A percentile compares a stretch with the other conserved stretches of the same genome.
Conservation (phyloP, 2,888 invertebrate genomes). For the Lithophane socia region DNA sequence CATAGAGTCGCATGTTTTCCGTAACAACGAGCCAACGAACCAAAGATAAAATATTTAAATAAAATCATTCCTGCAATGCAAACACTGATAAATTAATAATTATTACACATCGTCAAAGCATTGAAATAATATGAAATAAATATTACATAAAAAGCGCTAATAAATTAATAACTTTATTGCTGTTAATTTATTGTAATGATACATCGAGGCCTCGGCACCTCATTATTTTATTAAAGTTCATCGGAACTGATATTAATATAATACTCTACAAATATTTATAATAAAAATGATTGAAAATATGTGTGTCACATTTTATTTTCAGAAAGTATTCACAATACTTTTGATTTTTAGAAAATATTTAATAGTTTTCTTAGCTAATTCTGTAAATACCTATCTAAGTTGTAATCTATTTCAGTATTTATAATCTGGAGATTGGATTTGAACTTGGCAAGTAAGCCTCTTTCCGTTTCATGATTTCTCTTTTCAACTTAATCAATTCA, state of each 20-base stretch:
- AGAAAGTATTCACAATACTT: background rate
- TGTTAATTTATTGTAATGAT: conserved; percentile 55
- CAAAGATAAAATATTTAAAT: background rate
- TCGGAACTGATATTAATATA: conserved; percentile 33
- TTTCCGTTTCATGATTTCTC: background rate
- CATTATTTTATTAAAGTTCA: conserved; percentile 51
- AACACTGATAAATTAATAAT: conserved; percentile 45
- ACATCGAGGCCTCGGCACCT: conserved; percentile 41
- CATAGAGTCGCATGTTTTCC: too few relatives aligned
- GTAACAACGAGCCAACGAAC: background rate
- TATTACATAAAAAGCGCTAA: conserved; percentile 44
- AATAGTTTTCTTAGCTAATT: too few relatives aligned
- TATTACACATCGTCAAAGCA: conserved; percentile 40
- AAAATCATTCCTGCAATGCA: conserved; percentile 18
- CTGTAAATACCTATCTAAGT: background rate
- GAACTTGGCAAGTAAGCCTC: background rate
- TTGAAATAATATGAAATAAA: conserved; percentile 47
- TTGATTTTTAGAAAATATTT: background rate
- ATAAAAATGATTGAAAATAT: background rate
- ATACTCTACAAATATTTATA: conserved; percentile 4
- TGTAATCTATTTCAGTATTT: background rate
- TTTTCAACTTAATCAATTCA: background rate
- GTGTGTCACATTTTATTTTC: background rate
- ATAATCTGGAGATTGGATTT: background rate
- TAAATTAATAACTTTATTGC: conserved; percentile 60